These are phyloP conservation scores for Diaperis boleti DNA, from an alignment of 2,888 invertebrate genomes.

Conservation along the genomic window DNA sequence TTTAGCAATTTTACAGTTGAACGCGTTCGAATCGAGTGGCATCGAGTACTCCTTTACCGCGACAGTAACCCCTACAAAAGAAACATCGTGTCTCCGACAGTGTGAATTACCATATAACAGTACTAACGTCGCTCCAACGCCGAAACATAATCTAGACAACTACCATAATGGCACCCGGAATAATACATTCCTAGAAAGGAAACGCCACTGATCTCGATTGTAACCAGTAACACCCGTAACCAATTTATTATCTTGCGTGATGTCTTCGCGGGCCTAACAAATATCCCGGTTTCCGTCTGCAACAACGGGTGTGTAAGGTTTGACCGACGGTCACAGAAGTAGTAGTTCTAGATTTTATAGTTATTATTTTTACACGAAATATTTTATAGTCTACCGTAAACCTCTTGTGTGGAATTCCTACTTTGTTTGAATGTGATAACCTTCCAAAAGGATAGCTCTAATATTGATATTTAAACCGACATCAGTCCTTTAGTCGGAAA, in stretches of 20 bases:
- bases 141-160: not conserved
- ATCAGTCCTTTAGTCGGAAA: too few relatives aligned
- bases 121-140: constrained; percentile 3
- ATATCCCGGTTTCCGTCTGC: constrained; percentile 11
- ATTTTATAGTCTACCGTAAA: too few relatives aligned
- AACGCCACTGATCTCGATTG: constrained; percentile 7
- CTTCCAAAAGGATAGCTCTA: too few relatives aligned
- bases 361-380: too few relatives aligned
- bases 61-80: constrained; percentile 3
- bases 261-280: constrained; percentile 1
- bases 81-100: not conserved
- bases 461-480: too few relatives aligned
- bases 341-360: too few relatives aligned
- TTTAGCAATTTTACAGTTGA: constrained; percentile 13
- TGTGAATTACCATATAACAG: constrained; percentile 16
- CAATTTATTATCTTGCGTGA: not conserved
- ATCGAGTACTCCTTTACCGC: constrained; percentile 5
- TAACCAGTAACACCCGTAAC: too few relatives aligned
- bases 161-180: constrained; percentile 1
- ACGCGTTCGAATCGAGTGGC: not conserved
- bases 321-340: too few relatives aligned
- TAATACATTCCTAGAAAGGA: not conserved
- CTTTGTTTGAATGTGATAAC: too few relatives aligned
- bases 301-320: too few relatives aligned
- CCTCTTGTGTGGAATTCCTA: too few relatives aligned